Base-by-base conservation (phyloP, 2,888 invertebrate species). In the Andrena fulva region DNA sequence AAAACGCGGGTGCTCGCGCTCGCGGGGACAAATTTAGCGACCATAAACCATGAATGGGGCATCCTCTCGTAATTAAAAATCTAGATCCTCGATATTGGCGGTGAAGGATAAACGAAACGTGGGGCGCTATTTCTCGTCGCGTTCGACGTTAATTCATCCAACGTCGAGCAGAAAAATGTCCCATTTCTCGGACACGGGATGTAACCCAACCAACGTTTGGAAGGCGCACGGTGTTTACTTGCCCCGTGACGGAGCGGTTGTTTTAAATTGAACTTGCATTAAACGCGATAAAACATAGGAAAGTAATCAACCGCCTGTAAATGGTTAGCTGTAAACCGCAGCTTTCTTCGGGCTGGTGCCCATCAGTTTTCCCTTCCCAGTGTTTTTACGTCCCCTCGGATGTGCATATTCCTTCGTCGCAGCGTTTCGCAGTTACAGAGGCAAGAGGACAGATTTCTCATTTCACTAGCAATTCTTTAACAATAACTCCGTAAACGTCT, bases 191-290 rank as follows among this genome's bases (percentile, higher is more conserved):
- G 35, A 24, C 16, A 29, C 27, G 24, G 10, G 10, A 48, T 48
- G 31, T 20, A 62, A 62, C 24, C 50, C 6, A 69, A 64, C 50
- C 6, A 69, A 64, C 16, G 71, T 48, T 20, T 0, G 52, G 6
- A 3, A 10, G 33, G 3, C 29, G 20, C 66, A 1, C n/a, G 29
- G 33, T 50, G 67, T 73, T 73, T 79, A 79, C 79, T 80, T 54
- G 72, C 72, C 48, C 12, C 33, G 29, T 3, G 48, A 24, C 31
- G 54, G 31, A 33, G n/a, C 16, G 72, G 72, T 79, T 73, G 52
- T 67, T 79, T 79, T 24, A 79, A 67, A 80, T 80, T 60, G 72
- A 67, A 73, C 33, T 62, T 80, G 35, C 75, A 56, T 62, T 50
- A 48, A 54, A 62, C 20, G 24, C 48, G 24, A 56, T 35, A 48